phyloP scores from a whole-genome alignment of 1,140 invertebrate genomes.

The Tigriopus japonicus region DNA sequence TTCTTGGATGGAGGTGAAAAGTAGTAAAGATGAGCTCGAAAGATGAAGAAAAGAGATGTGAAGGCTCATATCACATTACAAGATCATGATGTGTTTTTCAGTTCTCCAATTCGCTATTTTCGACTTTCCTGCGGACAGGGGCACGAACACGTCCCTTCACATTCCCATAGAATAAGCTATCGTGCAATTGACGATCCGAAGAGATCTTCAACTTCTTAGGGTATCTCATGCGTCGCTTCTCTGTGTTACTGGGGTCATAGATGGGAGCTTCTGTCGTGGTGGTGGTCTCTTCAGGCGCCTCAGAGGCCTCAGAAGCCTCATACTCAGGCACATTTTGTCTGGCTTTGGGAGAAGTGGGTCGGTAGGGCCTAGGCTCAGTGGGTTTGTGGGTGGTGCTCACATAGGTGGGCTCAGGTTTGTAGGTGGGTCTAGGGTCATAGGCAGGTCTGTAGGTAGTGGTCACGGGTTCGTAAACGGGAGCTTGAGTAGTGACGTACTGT shows the following conservation, averaged over 20 bases:
- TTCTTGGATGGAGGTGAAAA: too few relatives aligned
- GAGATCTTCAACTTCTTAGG: neutral
- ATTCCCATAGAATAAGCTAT: neutral
- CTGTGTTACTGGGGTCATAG: neutral
- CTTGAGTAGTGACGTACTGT: too few relatives aligned
- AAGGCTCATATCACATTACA: too few relatives aligned
- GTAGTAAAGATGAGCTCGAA: too few relatives aligned
- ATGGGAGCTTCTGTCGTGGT: neutral
- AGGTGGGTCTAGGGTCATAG: neutral
- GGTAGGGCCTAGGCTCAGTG: neutral
- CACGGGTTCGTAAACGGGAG: too few relatives aligned
- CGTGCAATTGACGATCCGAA: neutral
- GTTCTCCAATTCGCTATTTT: too few relatives aligned
- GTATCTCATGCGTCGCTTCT: neutral
- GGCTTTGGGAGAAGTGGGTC: neutral
- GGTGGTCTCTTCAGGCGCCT: neutral
- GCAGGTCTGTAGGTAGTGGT: too few relatives aligned
- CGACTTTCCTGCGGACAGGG: too few relatives aligned
- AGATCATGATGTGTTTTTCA: too few relatives aligned
- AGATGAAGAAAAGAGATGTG: too few relatives aligned
- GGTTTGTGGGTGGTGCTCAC: neutral
- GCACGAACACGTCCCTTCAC: neutral
- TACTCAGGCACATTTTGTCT: neutral
- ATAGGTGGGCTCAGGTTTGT: neutral
- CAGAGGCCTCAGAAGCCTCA: neutral